phyloP scores from a whole-genome alignment of 2,888 invertebrate species.

The Drosophila prolongata region DNA sequence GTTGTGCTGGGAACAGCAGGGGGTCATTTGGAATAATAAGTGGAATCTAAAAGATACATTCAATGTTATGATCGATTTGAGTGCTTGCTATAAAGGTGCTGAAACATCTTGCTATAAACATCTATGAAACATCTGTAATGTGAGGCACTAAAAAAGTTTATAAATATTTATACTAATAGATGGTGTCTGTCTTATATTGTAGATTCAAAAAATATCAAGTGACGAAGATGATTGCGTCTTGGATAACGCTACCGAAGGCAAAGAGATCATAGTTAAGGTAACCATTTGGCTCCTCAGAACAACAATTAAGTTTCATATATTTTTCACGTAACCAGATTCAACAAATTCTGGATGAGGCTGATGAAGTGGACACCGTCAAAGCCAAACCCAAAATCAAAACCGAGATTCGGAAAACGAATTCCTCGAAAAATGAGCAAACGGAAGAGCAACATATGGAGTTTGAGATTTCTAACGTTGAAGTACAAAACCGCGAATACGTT shows the following conservation, averaged over 20 bases:
- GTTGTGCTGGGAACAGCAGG: too few species aligned
- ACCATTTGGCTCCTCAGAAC: not conserved
- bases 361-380: not conserved
- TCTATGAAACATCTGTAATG: too few species aligned
- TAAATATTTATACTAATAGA: too few species aligned
- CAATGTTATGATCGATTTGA: too few species aligned
- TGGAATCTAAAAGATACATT: too few species aligned
- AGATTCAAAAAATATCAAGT: slow-evolving; percentile 23
- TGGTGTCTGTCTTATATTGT: too few species aligned
- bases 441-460: slow-evolving; percentile 17
- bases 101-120: too few species aligned
- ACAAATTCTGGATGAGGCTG: slow-evolving; percentile 17
- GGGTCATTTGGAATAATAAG: too few species aligned
- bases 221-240: slow-evolving; percentile 9
- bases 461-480: slow-evolving; percentile 6
- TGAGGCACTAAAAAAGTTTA: too few species aligned
- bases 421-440: not conserved
- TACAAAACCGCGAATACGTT: not conserved
- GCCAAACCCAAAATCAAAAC: not conserved
- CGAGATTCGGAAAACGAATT: not conserved
- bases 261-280: slow-evolving; percentile 42
- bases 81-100: too few species aligned
- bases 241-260: slow-evolving; percentile 16
- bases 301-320: not conserved
- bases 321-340: slow-evolving; percentile 15